phyloP scores from a whole-genome alignment of 1,140 invertebrate species.

The Lordiphosa clarofinis region DNA sequence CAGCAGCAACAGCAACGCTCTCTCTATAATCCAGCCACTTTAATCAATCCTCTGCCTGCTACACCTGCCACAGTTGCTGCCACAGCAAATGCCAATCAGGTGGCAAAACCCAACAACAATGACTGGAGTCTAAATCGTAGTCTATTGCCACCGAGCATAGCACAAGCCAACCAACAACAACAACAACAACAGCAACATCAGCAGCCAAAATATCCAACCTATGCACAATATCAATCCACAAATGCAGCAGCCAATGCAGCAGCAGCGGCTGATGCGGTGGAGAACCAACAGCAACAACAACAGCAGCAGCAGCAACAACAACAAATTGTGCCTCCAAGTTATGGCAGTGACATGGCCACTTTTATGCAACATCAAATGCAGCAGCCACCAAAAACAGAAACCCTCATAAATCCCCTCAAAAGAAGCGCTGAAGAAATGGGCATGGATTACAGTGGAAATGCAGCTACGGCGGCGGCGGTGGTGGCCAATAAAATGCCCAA shows the following conservation, averaged over 20 bases:
- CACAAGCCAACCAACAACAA: constrained; percentile 23
- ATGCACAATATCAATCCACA: constrained; percentile 73
- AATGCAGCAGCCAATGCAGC: constrained; percentile 67
- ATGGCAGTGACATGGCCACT: constrained; percentile 67
- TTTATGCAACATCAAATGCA: constrained; percentile 75
- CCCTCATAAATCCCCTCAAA: constrained; percentile 59
- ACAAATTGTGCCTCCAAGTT: constrained; percentile 51
- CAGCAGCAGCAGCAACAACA: constrained; percentile 21
- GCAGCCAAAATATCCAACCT: constrained; percentile 65
- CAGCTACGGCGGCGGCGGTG: neutral
- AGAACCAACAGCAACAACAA: constrained; percentile 27
- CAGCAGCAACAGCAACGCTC: constrained; percentile 48
- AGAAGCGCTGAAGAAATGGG: constrained; percentile 52
- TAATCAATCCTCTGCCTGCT: constrained; percentile 53
- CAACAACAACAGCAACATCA: constrained; percentile 31
- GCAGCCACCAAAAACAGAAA: constrained; percentile 58
- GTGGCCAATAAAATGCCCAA: constrained; percentile 50
- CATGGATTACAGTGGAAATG: constrained; percentile 59
- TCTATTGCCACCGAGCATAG: constrained; percentile 45
- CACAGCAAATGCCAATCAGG: constrained; percentile 10
- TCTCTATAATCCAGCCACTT: constrained; percentile 54
- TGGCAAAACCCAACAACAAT: constrained; percentile 35
- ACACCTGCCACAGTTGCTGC: constrained; percentile 7
- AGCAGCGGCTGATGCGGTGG: constrained; percentile 53
- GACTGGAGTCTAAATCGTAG: constrained; percentile 58